A percentile compares a stretch with the other conserved stretches of the same genome.
Conservation (phyloP, 2,888 invertebrate genomes). For the Sarcophaga carnaria region DNA sequence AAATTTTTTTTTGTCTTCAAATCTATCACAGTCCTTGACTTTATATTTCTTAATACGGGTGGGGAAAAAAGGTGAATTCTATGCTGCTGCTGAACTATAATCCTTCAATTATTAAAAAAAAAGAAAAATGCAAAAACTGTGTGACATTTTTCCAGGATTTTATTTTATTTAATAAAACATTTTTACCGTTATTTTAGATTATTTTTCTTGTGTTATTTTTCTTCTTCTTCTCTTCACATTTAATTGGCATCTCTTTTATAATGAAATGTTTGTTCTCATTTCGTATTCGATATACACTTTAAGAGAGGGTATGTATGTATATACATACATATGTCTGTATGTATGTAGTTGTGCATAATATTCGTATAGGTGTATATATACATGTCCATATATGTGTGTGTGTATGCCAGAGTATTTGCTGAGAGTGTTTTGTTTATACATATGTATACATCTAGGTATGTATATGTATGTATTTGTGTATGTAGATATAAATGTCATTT, state of each 20-base stretch:
- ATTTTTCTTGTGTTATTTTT: neutral
- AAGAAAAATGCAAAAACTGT: no score
- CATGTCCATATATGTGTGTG: neutral
- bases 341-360: no score
- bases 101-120: no score
- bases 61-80: no score
- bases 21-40: no score
- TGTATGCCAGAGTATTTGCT: conserved; percentile 32
- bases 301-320: neutral
- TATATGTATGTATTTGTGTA: neutral
- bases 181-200: neutral
- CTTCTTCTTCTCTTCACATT: neutral
- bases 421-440: conserved; percentile 2
- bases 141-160: no score
- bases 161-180: no score
- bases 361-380: neutral
- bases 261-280: neutral
- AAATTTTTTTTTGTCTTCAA: no score
- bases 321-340: neutral
- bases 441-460: neutral
- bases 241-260: neutral
- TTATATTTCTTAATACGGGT: no score
- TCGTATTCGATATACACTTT: neutral
- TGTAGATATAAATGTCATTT: conserved; percentile 35
- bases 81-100: no score